A percentile compares a stretch with the other conserved stretches of the same genome.
phyloP scores from a whole-genome alignment of 2,888 invertebrate genomes.

The Tineola bisselliella region DNA sequence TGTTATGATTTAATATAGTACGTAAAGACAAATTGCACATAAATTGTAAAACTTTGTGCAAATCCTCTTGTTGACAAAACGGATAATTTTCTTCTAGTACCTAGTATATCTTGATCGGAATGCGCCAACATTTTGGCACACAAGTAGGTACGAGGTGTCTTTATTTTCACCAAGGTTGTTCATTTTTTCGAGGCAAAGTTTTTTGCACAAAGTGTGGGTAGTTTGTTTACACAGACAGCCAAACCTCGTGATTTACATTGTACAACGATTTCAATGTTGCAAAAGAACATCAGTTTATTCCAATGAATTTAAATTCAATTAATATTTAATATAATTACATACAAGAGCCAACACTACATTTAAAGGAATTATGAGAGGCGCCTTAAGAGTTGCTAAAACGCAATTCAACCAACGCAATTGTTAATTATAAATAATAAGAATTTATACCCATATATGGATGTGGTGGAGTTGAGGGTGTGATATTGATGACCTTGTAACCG shows the following conservation, averaged over 20 bases:
- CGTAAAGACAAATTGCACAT: background rate
- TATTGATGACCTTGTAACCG: slow-evolving; percentile 35
- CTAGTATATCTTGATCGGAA: slow-evolving; percentile 1
- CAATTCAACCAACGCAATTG: background rate
- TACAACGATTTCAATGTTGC: background rate
- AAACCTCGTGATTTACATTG: slow-evolving; percentile 34
- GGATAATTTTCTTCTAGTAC: background rate
- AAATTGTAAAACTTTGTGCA: background rate
- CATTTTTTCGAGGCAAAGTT: slow-evolving; percentile 29
- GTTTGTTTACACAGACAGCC: slow-evolving; percentile 45
- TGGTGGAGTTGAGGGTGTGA: slow-evolving; percentile 21
- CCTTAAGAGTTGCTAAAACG: background rate
- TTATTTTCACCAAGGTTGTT: slow-evolving; percentile 38
- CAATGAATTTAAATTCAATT: background rate
- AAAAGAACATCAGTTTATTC: background rate
- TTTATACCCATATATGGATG: slow-evolving; percentile 45
- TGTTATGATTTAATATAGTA: background rate
- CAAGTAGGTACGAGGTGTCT: slow-evolving; percentile 21
- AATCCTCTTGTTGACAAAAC: slow-evolving; percentile 2
- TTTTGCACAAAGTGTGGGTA: slow-evolving; percentile 38
- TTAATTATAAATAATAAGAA: background rate
- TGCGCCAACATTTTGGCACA: slow-evolving; percentile 29
- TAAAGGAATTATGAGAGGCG: background rate
- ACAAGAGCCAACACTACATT: too few relatives aligned
- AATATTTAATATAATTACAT: background rate